Percentiles rank a stretch among this genome's conserved stretches.
Evolutionary conservation across 1,140 invertebrate genomes (phyloP).

Genomic region (Leptopilina boulardi): DNA sequence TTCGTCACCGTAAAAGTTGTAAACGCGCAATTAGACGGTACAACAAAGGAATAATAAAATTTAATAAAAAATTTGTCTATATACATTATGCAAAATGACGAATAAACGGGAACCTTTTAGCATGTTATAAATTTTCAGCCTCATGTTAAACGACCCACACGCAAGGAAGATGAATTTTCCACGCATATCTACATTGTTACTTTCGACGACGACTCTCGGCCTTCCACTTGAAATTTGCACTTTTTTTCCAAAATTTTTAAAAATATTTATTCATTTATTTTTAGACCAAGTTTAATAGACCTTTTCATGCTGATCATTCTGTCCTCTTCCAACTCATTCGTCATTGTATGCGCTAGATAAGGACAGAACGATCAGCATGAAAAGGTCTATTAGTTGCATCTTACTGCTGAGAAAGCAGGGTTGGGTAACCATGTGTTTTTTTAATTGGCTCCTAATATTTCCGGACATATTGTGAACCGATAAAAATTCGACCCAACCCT

Average conservation of each 20-base stretch:
- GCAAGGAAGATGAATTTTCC: conserved; percentile 6
- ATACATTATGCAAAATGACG: not conserved
- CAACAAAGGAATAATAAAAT: not conserved
- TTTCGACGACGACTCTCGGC: not conserved
- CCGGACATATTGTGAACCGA: too few relatives aligned
- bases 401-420: too few relatives aligned
- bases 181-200: conserved; percentile 27
- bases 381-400: too few relatives aligned
- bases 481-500: too few relatives aligned
- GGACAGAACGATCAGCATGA: too few relatives aligned
- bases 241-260: conserved; percentile 2
- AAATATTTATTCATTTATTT: not conserved
- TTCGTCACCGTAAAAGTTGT: not conserved
- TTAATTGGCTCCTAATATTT: too few relatives aligned
- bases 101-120: not conserved
- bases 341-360: too few relatives aligned
- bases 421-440: too few relatives aligned
- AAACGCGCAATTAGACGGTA: not conserved
- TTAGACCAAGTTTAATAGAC: too few relatives aligned
- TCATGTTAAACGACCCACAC: conserved; percentile 18
- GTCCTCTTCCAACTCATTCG: too few relatives aligned
- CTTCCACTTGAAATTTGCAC: not conserved
- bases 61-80: not conserved
- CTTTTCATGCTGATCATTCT: too few relatives aligned
- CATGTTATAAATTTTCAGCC: conserved; percentile 6